These are phyloP conservation scores for Paratilapia polleni DNA, from an alignment of 2,113 vertebrate species.

Conservation along the genomic window DNA sequence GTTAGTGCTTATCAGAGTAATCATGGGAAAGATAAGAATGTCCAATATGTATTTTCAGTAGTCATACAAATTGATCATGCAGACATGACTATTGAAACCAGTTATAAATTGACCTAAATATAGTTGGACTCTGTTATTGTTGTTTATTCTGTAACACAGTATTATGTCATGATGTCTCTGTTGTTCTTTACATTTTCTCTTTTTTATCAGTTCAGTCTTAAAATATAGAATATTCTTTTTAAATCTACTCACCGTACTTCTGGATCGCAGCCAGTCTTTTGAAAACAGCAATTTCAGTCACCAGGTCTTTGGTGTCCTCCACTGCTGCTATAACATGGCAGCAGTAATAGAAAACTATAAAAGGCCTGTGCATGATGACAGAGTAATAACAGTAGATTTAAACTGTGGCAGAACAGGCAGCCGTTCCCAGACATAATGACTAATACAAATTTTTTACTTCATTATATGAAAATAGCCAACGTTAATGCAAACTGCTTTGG, in stretches of 20 bases:
- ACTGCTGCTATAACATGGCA: conserved; percentile 49
- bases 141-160: not conserved
- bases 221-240: conserved; percentile 9
- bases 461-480: conserved; percentile 60
- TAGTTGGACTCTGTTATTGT: not conserved
- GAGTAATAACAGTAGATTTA: conserved; percentile 75
- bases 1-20: not conserved
- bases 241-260: not conserved
- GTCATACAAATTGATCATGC: not conserved
- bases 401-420: conserved; percentile 57
- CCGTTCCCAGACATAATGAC: conserved; percentile 52
- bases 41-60: not conserved
- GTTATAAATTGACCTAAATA: not conserved
- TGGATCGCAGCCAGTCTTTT: conserved; percentile 24
- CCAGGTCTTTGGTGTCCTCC: conserved; percentile 41
- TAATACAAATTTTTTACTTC: conserved; percentile 66
- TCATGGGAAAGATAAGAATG: not conserved
- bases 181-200: not conserved
- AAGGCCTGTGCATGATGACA: conserved; percentile 64
- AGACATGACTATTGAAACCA: not conserved
- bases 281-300: conserved; percentile 48
- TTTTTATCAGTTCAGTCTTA: not conserved
- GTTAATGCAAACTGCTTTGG: conserved; percentile 34
- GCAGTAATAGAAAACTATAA: conserved; percentile 69
- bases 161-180: not conserved